Conservation (phyloP, 2,113 vertebrate genomes). For the Oriolus oriolus region DNA sequence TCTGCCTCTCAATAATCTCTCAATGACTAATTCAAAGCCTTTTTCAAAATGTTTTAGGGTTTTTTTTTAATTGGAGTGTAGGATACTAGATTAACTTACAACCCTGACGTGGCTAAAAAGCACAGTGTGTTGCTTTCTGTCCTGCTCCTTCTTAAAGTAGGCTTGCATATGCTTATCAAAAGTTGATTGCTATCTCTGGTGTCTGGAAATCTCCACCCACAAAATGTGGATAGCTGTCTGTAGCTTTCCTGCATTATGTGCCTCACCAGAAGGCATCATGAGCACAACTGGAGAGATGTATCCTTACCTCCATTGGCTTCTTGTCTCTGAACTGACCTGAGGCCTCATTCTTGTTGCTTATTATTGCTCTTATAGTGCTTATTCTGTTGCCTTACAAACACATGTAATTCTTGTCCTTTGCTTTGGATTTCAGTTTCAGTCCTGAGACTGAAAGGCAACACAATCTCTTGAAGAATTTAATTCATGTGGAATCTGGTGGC, state of each 20-base stretch:
- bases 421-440: not conserved
- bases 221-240: not conserved
- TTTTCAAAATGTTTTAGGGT: fast-evolving
- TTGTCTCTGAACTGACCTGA: not conserved
- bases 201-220: not conserved
- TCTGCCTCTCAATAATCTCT: not conserved
- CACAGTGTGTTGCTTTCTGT: not conserved
- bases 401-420: not conserved
- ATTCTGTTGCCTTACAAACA: not conserved
- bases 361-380: not conserved
- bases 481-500: not conserved
- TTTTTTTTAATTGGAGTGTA: not conserved
- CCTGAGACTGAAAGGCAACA: not conserved
- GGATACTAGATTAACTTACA: not conserved
- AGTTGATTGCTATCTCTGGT: not conserved
- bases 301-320: not conserved
- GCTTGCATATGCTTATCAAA: not conserved
- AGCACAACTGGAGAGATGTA: not conserved
- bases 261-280: not conserved
- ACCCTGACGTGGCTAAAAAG: not conserved
- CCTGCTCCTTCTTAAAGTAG: not conserved
- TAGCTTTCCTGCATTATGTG: not conserved
- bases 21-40: not conserved
- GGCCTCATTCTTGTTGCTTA: not conserved
- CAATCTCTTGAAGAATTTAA: not conserved